A percentile compares a stretch with the other conserved stretches of the same genome.
phyloP scores from a whole-genome alignment of 35 echinoderm and acorn worm genomes.

The Apostichopus parvimensis region DNA sequence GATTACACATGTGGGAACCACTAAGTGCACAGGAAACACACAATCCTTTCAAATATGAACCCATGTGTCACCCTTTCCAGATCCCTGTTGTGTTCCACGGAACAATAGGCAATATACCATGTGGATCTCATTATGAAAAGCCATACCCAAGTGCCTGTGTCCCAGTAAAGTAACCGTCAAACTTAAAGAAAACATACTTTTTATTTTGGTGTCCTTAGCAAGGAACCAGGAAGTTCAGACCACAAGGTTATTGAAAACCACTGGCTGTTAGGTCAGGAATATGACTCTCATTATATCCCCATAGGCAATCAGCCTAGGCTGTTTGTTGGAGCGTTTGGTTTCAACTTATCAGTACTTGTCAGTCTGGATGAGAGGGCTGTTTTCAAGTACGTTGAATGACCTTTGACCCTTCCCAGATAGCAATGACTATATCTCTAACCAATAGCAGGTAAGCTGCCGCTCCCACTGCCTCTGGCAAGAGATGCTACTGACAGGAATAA shows the following conservation, averaged over 20 bases:
- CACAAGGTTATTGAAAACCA: conserved; percentile 18
- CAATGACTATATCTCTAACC: not conserved
- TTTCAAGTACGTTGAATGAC: not conserved
- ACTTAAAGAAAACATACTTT: conserved; percentile 14
- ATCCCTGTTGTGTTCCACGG: not conserved
- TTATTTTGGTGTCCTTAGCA: conserved; percentile 21
- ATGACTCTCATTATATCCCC: conserved; percentile 39
- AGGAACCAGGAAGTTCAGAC: conserved; percentile 44
- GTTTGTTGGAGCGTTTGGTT: not conserved
- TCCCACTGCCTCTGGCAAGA: too few species aligned
- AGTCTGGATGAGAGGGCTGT: conserved; percentile 6
- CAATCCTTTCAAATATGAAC: not conserved
- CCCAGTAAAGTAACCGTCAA: conserved; percentile 28
- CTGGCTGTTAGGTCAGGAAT: conserved; percentile 28
- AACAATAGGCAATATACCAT: conserved; percentile 19
- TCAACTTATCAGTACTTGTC: conserved; percentile 18
- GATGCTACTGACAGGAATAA: too few species aligned
- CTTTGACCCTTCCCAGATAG: not conserved
- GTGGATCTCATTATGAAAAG: conserved; percentile 8
- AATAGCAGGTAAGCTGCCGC: not conserved
- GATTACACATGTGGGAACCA: not conserved
- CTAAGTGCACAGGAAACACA: not conserved
- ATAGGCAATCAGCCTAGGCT: conserved; percentile 19
- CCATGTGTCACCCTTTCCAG: not conserved
- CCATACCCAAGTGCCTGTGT: not conserved